Evolutionary conservation across 2,888 invertebrate species (phyloP).

Genomic region (Malthinus flaveolus): DNA sequence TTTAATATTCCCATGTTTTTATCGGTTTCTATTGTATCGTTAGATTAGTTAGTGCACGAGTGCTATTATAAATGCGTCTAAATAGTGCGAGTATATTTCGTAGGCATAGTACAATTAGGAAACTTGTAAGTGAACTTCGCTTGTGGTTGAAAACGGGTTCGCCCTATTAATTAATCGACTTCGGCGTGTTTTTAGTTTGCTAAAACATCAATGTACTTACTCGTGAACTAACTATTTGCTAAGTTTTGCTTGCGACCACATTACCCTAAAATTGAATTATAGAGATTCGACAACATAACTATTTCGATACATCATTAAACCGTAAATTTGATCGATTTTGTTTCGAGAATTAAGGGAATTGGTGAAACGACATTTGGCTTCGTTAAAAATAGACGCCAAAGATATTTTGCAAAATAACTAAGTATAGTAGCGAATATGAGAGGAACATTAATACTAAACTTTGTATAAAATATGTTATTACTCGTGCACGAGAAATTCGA

Average conservation of each 20-base stretch:
- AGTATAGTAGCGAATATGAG: no score
- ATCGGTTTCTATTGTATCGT: no score
- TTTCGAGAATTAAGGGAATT: background rate
- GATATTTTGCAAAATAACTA: no score
- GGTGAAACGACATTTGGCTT: background rate
- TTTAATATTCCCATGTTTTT: no score
- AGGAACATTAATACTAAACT: no score
- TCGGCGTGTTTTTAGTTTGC: conserved; percentile 4
- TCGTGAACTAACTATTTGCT: conserved; percentile 17
- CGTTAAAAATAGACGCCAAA: background rate
- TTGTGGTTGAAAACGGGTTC: conserved; percentile 7
- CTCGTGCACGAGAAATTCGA: conserved; percentile 20
- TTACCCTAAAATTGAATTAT: conserved; percentile 23
- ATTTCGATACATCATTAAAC: conserved; percentile 8
- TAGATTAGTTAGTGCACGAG: no score
- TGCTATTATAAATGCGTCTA: no score
- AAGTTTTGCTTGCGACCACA: conserved; percentile 21
- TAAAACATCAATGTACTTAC: conserved; percentile 7
- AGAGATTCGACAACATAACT: conserved; percentile 17
- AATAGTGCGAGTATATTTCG: background rate
- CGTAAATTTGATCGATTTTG: conserved; percentile 9
- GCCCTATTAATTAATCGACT: conserved; percentile 7
- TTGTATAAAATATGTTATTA: no score
- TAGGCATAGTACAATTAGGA: conserved; percentile 3
- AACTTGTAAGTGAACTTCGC: conserved; percentile 4